phyloP scores from a whole-genome alignment of 2,113 vertebrate species.

The Pterocles burchelli region DNA sequence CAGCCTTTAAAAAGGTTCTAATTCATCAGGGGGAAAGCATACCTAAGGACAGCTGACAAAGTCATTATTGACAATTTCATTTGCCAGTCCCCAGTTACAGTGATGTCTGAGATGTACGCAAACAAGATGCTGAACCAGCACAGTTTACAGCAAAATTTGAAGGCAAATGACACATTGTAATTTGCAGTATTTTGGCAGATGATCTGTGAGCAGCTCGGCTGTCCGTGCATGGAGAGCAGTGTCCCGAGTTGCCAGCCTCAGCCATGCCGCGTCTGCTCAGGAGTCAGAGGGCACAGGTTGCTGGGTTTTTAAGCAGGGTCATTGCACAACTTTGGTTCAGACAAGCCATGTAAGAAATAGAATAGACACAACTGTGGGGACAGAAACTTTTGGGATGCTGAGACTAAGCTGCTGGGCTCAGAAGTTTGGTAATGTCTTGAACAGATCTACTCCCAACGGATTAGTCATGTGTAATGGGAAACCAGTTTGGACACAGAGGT shows the following conservation, averaged over 20 bases:
- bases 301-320: not conserved
- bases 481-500: not conserved
- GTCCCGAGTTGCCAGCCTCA: not conserved
- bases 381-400: not conserved
- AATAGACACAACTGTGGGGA: not conserved
- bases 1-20: not conserved
- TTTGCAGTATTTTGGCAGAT: not conserved
- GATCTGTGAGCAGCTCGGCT: not conserved
- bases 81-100: not conserved
- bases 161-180: not conserved
- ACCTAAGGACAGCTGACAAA: not conserved
- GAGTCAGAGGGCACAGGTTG: not conserved
- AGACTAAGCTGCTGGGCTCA: not conserved
- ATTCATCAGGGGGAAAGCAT: not conserved
- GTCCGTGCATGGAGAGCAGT: rapidly evolving
- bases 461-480: not conserved
- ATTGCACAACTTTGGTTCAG: not conserved
- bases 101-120: not conserved
- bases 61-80: not conserved
- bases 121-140: not conserved
- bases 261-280: rapidly evolving
- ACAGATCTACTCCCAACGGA: not conserved
- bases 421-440: not conserved
- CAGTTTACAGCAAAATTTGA: not conserved
- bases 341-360: not conserved